These are phyloP conservation scores for Stomatorhinus walkeri DNA, from an alignment of 2,797 vertebrate species.

Conservation along the genomic window DNA sequence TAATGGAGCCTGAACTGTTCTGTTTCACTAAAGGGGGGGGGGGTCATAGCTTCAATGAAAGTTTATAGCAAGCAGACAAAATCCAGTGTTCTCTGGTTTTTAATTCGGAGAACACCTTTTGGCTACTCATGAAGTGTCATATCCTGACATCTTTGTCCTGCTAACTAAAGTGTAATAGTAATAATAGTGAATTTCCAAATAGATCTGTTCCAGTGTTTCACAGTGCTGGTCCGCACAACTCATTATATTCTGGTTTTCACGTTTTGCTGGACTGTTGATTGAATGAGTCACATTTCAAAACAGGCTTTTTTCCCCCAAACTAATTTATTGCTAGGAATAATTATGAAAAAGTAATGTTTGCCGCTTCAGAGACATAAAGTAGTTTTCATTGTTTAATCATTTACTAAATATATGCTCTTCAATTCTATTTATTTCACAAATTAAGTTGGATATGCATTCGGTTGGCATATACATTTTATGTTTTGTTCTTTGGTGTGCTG, in stretches of 20 bases:
- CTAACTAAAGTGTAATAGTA: conserved; percentile 17
- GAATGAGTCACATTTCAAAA: background rate
- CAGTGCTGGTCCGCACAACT: background rate
- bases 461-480: background rate
- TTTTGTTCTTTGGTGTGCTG: background rate
- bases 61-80: conserved; percentile 38
- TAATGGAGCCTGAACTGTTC: conserved; percentile 13
- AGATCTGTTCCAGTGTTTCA: conserved; percentile 20
- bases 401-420: background rate
- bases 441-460: background rate
- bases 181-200: conserved; percentile 13
- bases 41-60: conserved; percentile 23
- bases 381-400: background rate
- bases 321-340: background rate
- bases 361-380: background rate
- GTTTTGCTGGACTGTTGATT: background rate
- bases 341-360: background rate
- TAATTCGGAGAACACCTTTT: conserved; percentile 26
- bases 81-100: conserved; percentile 30
- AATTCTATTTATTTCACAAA: background rate
- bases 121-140: conserved; percentile 16
- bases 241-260: background rate
- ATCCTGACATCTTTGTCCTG: conserved; percentile 28
- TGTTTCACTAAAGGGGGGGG: conserved; percentile 29
- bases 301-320: background rate